Evolutionary conservation across 2,888 invertebrate species (phyloP).

Genomic region (Epinotia demarniana): DNA sequence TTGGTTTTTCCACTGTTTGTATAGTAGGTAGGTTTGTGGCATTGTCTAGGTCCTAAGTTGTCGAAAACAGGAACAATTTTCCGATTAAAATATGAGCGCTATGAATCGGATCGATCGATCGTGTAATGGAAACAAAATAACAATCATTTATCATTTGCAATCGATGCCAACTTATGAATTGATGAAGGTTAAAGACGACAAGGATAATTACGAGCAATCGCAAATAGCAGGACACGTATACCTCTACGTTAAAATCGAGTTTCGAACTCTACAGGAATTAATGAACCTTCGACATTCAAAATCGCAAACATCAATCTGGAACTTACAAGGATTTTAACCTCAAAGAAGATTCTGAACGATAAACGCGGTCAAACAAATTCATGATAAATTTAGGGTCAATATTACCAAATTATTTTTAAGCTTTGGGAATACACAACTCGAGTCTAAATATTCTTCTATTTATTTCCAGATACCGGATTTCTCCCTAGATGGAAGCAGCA

Average conservation of each 20-base stretch:
- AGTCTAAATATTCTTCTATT: slow-evolving; percentile 35
- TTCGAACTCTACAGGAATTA: too few species aligned
- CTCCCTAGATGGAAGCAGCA: slow-evolving; percentile 84
- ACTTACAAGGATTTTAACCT: too few species aligned
- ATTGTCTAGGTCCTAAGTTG: not conserved
- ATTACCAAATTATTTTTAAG: not conserved
- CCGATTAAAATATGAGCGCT: not conserved
- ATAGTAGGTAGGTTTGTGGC: not conserved
- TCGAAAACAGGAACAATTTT: not conserved
- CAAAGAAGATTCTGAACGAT: not conserved
- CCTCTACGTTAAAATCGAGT: too few species aligned
- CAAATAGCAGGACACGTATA: not conserved
- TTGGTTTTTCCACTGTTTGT: not conserved
- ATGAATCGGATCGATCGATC: not conserved
- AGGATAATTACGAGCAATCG: not conserved
- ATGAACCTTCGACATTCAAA: too few species aligned
- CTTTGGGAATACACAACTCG: not conserved
- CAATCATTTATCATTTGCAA: not conserved
- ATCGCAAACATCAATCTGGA: too few species aligned
- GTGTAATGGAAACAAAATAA: not conserved
- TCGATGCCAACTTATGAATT: not conserved
- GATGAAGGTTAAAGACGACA: not conserved
- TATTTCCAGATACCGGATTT: slow-evolving; percentile 84
- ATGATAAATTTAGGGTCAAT: not conserved
- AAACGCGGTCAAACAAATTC: not conserved